phyloP scores from a whole-genome alignment of 2,888 invertebrate genomes.

The Terebella lapidaria region DNA sequence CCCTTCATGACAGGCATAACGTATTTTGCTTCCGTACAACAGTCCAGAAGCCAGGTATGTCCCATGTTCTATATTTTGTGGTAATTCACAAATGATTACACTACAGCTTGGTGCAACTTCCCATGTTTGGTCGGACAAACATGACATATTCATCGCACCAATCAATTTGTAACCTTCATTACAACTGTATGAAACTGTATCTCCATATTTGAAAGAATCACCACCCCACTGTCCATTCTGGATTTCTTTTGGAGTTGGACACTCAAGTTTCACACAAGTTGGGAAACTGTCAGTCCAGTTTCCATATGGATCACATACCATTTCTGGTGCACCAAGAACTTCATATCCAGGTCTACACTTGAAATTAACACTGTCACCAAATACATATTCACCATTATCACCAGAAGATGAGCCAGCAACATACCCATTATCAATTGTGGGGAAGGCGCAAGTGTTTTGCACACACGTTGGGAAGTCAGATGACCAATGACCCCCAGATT shows the following conservation, averaged over 20 bases:
- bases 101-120: conserved; percentile 1
- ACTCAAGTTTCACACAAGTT: conserved; percentile 9
- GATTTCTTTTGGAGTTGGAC: conserved; percentile 6
- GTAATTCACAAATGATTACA: conserved; percentile 18
- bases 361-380: conserved; percentile 19
- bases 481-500: conserved; percentile 12
- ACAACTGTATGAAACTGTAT: conserved; percentile 11
- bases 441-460: conserved; percentile 9
- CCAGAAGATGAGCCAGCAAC: not conserved
- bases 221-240: conserved; percentile 4
- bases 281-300: conserved; percentile 20
- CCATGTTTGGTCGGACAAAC: conserved; percentile 10
- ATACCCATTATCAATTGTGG: conserved; percentile 16
- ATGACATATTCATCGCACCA: conserved; percentile 4
- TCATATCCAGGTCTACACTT: conserved; percentile 20
- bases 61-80: conserved; percentile 53
- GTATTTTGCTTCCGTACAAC: conserved; percentile 24
- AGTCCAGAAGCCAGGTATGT: conserved; percentile 25
- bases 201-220: conserved; percentile 11
- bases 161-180: conserved; percentile 14
- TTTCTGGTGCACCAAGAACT: conserved; percentile 15
- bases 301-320: conserved; percentile 19
- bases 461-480: conserved; percentile 7
- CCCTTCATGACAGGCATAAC: conserved; percentile 33
- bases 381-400: conserved; percentile 9